Conservation (phyloP, 2,113 vertebrate species). For the Speoplatyrhinus poulsoni region DNA sequence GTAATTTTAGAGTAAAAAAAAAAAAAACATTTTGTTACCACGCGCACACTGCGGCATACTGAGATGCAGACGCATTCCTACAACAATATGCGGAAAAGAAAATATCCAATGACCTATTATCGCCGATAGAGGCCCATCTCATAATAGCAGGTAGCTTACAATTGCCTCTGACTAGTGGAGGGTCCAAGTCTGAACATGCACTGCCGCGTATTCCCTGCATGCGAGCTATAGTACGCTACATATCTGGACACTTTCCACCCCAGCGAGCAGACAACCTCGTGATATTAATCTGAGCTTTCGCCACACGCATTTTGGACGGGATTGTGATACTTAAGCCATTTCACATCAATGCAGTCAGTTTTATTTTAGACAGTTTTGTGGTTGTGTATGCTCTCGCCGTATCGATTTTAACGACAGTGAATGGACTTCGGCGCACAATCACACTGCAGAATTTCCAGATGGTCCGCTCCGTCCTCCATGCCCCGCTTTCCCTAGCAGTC, state of each 20-base stretch:
- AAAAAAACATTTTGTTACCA: constrained; percentile 40
- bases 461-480: constrained; percentile 18
- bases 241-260: too few relatives aligned
- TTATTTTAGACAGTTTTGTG: background rate
- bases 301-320: background rate
- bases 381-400: too few relatives aligned
- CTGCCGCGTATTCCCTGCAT: background rate
- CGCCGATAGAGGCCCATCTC: constrained; percentile 21
- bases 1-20: constrained; percentile 32
- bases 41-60: constrained; percentile 75
- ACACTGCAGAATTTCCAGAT: constrained; percentile 61
- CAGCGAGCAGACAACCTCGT: background rate
- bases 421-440: constrained; percentile 24
- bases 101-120: constrained; percentile 31
- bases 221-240: too few relatives aligned
- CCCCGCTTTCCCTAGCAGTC: constrained; percentile 24
- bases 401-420: too few relatives aligned
- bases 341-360: background rate
- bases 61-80: constrained; percentile 22
- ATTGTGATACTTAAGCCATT: too few relatives aligned
- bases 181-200: background rate
- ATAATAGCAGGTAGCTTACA: constrained; percentile 10
- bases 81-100: constrained; percentile 14
- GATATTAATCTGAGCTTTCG: background rate
- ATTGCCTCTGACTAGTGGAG: constrained; percentile 22